Percentiles rank a stretch among this genome's conserved stretches.
Evolutionary conservation across 2,113 vertebrate species (phyloP).

Genomic region (Osmerus mordax): DNA sequence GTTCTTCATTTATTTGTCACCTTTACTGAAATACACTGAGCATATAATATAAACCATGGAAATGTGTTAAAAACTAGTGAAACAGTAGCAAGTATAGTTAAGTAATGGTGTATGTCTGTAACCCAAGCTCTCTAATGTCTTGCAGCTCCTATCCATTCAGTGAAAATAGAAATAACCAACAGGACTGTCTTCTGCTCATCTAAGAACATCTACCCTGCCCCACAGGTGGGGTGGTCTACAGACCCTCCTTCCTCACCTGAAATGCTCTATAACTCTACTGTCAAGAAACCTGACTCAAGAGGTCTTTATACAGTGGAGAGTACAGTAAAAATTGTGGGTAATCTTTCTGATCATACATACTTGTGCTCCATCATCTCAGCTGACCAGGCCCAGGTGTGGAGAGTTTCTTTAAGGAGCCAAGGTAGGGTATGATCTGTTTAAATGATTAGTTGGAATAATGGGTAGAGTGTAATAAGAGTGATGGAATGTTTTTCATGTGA

Average conservation of each 20-base stretch:
- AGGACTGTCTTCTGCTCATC: conserved; percentile 63
- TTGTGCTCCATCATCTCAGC: conserved; percentile 68
- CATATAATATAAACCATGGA: no score
- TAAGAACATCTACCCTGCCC: conserved; percentile 62
- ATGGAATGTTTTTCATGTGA: neutral
- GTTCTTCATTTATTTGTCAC: no score
- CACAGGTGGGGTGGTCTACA: conserved; percentile 64
- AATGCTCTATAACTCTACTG: conserved; percentile 52
- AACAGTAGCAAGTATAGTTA: no score
- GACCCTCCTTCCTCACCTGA: conserved; percentile 27
- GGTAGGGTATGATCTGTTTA: conserved; percentile 46
- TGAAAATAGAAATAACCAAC: conserved; percentile 60
- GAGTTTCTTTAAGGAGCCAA: conserved; percentile 65
- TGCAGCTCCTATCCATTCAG: conserved; percentile 69
- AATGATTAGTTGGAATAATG: neutral
- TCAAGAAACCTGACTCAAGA: conserved; percentile 63
- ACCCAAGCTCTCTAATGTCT: neutral
- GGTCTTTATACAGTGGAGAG: conserved; percentile 69
- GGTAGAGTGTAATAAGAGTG: neutral
- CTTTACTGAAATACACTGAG: no score
- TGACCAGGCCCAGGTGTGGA: conserved; percentile 70
- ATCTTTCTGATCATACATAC: conserved; percentile 60
- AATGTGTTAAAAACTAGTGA: no score
- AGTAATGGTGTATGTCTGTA: no score
- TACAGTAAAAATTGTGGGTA: conserved; percentile 58